These are phyloP conservation scores for Acleris cristana DNA, from an alignment of 2,888 invertebrate species.

Conservation along the genomic window DNA sequence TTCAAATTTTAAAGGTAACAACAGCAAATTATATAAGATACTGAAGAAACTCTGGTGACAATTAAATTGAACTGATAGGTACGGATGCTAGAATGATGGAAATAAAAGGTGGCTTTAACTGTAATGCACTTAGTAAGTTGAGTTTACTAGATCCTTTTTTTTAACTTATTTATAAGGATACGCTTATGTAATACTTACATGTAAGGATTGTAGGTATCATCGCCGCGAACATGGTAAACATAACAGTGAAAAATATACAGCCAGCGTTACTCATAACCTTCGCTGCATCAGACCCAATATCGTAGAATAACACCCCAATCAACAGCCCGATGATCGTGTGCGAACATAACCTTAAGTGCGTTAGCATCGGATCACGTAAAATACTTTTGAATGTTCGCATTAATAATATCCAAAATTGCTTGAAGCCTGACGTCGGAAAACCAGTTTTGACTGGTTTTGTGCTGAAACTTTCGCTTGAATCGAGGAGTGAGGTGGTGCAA, in stretches of 20 bases:
- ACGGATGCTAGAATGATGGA: no score
- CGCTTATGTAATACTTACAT: slow-evolving; percentile 86
- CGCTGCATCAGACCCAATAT: slow-evolving; percentile 95
- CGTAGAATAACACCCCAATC: slow-evolving; percentile 96
- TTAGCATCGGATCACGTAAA: slow-evolving; percentile 93
- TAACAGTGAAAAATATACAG: slow-evolving; percentile 97
- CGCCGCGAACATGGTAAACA: slow-evolving; percentile 98
- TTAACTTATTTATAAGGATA: background rate
- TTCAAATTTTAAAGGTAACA: no score
- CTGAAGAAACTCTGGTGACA: no score
- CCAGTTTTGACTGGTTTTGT: slow-evolving; percentile 86
- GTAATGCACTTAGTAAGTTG: no score
- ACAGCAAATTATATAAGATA: no score
- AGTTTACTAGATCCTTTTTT: background rate
- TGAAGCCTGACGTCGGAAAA: slow-evolving; percentile 92
- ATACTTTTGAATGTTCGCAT: slow-evolving; percentile 93
- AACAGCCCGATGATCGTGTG: slow-evolving; percentile 95
- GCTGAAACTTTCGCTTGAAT: slow-evolving; percentile 89
- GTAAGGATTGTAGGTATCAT: slow-evolving; percentile 99
- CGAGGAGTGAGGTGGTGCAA: slow-evolving; percentile 88
- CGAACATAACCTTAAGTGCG: slow-evolving; percentile 93
- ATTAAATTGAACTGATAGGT: no score
- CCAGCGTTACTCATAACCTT: slow-evolving; percentile 98
- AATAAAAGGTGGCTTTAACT: no score
- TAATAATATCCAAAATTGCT: slow-evolving; percentile 94